These are phyloP conservation scores for Epizoanthus ramosus DNA, from an alignment of 92 coral and sea anemone species.

Conservation along the genomic window DNA sequence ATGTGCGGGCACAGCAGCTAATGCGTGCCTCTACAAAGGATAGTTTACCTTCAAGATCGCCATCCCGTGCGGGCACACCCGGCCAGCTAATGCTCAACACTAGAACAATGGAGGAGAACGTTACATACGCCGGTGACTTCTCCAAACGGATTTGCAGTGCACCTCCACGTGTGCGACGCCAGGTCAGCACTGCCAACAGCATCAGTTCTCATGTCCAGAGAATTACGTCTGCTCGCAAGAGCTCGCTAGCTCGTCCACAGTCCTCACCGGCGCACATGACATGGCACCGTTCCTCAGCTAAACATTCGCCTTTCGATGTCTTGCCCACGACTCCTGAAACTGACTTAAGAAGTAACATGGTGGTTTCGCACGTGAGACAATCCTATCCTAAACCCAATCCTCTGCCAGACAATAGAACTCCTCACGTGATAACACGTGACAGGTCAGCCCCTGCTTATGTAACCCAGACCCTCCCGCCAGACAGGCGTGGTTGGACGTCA, in stretches of 20 bases:
- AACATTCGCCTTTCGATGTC: slow-evolving; percentile 28
- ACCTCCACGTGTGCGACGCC: slow-evolving; percentile 77
- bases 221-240: slow-evolving; percentile 64
- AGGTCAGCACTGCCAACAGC: slow-evolving; percentile 78
- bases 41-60: slow-evolving; percentile 83
- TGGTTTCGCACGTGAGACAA: slow-evolving; percentile 63
- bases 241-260: slow-evolving; percentile 72
- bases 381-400: slow-evolving; percentile 69
- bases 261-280: slow-evolving; percentile 85
- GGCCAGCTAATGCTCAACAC: slow-evolving; percentile 34
- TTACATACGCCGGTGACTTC: slow-evolving; percentile 2
- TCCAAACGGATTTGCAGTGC: slow-evolving; percentile 83
- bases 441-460: slow-evolving; percentile 86
- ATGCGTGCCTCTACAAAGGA: slow-evolving; percentile 90
- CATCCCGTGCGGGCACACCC: slow-evolving; percentile 66
- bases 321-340: slow-evolving; percentile 55
- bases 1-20: slow-evolving; percentile 93
- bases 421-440: slow-evolving; percentile 73
- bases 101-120: slow-evolving; percentile 28
- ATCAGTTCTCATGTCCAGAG: slow-evolving; percentile 86
- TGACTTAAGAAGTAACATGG: slow-evolving; percentile 55
- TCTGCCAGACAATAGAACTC: slow-evolving; percentile 66
- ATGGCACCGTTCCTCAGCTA: slow-evolving; percentile 18
- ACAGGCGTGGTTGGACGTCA: slow-evolving; percentile 91
- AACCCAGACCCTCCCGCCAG: slow-evolving; percentile 76